Evolutionary conservation across 1,140 invertebrate genomes (phyloP).

Genomic region (Pachyrhynchus sulphureomaculatus): DNA sequence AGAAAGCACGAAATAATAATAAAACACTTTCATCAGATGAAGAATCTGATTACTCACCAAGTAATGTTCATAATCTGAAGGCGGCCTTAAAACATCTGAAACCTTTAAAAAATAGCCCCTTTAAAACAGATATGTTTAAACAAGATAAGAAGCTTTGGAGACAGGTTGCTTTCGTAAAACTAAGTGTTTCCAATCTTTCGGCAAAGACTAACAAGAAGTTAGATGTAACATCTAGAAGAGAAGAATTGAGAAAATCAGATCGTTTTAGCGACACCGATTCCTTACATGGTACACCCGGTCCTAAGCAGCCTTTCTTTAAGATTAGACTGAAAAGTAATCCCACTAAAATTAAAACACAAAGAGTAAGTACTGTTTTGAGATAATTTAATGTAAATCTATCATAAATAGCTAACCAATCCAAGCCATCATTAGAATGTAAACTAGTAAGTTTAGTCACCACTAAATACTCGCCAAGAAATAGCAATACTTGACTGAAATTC

Average conservation of each 20-base stretch:
- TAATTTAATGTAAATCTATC: not conserved
- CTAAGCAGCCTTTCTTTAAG: conserved; percentile 1
- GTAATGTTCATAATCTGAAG: not conserved
- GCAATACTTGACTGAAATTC: no score
- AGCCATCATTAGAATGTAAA: no score
- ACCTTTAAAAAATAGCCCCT: conserved; percentile 2
- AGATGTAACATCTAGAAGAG: not conserved
- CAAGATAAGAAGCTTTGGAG: conserved; percentile 1
- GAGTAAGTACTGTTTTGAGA: not conserved
- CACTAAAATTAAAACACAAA: not conserved
- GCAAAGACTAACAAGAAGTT: not conserved
- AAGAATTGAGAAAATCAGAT: not conserved
- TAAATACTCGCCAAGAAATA: no score
- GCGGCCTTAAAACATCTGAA: conserved; percentile 1
- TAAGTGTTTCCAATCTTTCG: not conserved
- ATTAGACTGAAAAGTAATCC: not conserved
- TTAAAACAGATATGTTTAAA: not conserved
- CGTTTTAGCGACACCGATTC: not conserved
- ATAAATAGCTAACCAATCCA: no score
- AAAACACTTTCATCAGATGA: not conserved
- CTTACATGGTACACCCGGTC: not conserved
- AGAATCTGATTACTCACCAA: no score
- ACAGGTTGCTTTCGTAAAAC: conserved; percentile 9
- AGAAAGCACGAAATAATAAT: not conserved
- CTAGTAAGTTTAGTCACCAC: no score